phyloP scores from a whole-genome alignment of 2,113 vertebrate species.

The Caracal caracal region DNA sequence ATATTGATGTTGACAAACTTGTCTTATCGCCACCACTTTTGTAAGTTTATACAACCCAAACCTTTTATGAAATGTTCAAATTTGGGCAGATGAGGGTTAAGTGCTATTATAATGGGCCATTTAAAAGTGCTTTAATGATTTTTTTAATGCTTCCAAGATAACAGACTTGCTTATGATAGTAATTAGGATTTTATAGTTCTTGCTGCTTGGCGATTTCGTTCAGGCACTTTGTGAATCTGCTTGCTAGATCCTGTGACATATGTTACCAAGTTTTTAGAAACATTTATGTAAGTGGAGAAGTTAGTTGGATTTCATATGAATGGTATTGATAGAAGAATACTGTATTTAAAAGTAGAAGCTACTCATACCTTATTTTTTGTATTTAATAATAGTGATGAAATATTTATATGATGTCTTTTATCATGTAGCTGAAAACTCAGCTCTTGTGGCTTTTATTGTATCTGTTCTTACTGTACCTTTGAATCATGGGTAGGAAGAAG shows the following conservation, averaged over 20 bases:
- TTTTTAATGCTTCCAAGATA: constrained; percentile 42
- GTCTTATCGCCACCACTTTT: not conserved
- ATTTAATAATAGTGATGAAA: constrained; percentile 26
- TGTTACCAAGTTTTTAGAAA: constrained; percentile 38
- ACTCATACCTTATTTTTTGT: not conserved
- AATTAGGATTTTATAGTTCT: constrained; percentile 47
- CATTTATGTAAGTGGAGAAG: constrained; percentile 13
- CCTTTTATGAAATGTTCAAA: constrained; percentile 55
- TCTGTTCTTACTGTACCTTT: constrained; percentile 32
- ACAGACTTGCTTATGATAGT: not conserved
- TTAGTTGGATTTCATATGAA: constrained; percentile 27
- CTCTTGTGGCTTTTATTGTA: constrained; percentile 1
- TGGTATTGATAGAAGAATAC: constrained; percentile 5
- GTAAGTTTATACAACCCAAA: not conserved
- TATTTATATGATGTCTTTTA: constrained; percentile 26
- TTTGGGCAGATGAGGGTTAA: constrained; percentile 42
- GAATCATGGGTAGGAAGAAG: not conserved
- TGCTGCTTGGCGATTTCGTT: not conserved
- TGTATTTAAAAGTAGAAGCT: constrained; percentile 46
- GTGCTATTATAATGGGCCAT: constrained; percentile 11
- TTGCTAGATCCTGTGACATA: not conserved
- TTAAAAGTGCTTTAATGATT: constrained; percentile 55
- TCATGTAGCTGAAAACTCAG: not conserved
- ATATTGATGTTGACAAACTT: constrained; percentile 7
- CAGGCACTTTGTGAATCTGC: not conserved